These are phyloP conservation scores for Arvicola amphibius DNA, from an alignment of 2,797 vertebrate genomes.

Conservation along the genomic window DNA sequence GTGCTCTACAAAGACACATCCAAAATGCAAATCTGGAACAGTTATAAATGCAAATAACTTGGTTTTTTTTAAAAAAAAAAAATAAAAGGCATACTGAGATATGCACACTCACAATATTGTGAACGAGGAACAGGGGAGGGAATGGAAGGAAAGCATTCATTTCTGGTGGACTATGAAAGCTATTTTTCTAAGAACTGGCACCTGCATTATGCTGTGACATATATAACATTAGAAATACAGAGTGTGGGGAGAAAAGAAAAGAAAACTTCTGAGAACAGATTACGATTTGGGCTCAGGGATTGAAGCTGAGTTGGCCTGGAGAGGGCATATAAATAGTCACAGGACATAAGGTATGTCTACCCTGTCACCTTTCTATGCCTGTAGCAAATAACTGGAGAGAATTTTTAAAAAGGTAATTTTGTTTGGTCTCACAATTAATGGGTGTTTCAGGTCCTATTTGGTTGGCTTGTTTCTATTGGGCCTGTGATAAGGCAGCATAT, in stretches of 20 bases:
- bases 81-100: not conserved
- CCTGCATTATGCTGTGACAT: not conserved
- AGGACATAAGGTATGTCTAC: not conserved
- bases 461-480: not conserved
- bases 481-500: not conserved
- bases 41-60: slow-evolving; percentile 26
- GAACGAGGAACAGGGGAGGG: not conserved
- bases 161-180: not conserved
- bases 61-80: not conserved
- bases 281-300: not conserved
- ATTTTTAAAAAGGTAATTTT: not conserved
- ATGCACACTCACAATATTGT: not conserved
- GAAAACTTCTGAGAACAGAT: not conserved
- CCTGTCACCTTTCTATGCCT: not conserved
- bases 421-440: not conserved
- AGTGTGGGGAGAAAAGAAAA: not conserved
- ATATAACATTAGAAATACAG: not conserved
- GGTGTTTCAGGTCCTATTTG: not conserved
- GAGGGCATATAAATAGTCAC: not conserved
- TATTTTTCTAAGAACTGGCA: not conserved
- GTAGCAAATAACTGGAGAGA: not conserved
- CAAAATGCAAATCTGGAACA: slow-evolving; percentile 33
- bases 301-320: not conserved
- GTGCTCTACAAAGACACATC: not conserved
- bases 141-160: not conserved